Percentiles rank a stretch among this genome's conserved stretches.
These are phyloP conservation scores for Platysternon megacephalum DNA, from an alignment of 2,113 vertebrate species.

Conservation along the genomic window DNA sequence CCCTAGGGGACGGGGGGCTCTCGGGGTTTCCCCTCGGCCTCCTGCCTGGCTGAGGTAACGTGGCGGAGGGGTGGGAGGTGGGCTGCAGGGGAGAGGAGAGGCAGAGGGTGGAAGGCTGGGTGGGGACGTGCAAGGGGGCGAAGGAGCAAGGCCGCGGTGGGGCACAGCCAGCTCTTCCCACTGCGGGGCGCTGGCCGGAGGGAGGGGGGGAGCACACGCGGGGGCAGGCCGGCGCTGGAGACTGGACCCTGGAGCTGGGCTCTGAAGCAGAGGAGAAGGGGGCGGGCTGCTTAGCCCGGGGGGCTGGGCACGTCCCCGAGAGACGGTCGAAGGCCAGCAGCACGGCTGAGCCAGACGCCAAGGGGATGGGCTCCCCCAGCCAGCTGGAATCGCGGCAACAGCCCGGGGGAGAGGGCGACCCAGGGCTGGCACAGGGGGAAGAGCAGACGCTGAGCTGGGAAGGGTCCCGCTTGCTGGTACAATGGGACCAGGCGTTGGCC, in stretches of 20 bases:
- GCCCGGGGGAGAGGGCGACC: neutral
- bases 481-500: neutral
- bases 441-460: neutral
- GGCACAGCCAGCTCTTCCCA: conserved; percentile 38
- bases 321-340: neutral
- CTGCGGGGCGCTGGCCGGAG: conserved; percentile 31
- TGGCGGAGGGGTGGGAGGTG: neutral
- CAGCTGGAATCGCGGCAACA: neutral
- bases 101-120: neutral
- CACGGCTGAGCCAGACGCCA: neutral
- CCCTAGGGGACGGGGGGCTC: neutral
- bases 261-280: conserved; percentile 80
- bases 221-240: conserved; percentile 63
- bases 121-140: conserved; percentile 64
- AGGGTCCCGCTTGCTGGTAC: neutral
- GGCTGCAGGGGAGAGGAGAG: conserved; percentile 72
- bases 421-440: conserved; percentile 8
- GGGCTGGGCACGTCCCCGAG: neutral
- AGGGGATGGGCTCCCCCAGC: neutral
- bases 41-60: conserved; percentile 23
- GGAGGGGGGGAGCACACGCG: conserved; percentile 78
- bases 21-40: conserved; percentile 7
- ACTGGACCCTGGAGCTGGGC: conserved; percentile 82
- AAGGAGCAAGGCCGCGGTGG: conserved; percentile 40
- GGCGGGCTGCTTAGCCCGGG: conserved; percentile 55